These are phyloP conservation scores for Brachypteracias leptosomus DNA, from an alignment of 2,113 vertebrate genomes.

Conservation along the genomic window DNA sequence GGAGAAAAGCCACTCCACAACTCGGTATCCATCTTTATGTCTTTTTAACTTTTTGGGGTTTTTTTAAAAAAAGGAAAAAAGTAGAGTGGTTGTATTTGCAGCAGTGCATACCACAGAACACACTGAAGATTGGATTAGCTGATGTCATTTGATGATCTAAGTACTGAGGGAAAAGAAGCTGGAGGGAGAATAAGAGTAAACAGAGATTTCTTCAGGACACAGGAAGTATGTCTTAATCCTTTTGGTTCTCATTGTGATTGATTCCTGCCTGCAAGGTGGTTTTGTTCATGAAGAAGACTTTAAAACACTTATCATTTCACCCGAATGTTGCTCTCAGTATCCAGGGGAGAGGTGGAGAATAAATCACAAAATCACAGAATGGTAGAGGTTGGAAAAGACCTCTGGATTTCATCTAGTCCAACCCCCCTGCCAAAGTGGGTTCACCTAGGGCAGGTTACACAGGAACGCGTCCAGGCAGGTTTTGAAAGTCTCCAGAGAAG, in stretches of 20 bases:
- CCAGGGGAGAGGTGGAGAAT: neutral
- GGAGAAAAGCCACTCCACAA: neutral
- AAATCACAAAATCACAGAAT: too few species aligned
- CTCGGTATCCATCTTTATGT: neutral
- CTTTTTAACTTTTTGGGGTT: neutral
- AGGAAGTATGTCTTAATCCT: neutral
- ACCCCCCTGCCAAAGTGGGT: too few species aligned
- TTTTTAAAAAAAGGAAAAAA: too few species aligned
- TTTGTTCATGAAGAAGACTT: neutral
- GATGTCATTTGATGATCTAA: neutral
- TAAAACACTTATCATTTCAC: neutral
- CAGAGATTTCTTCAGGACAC: neutral
- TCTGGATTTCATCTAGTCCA: too few species aligned
- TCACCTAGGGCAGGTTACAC: too few species aligned
- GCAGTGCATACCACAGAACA: neutral
- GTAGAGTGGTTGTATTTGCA: neutral
- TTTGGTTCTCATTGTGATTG: neutral
- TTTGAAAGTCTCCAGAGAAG: too few species aligned
- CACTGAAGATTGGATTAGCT: neutral
- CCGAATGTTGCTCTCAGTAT: neutral
- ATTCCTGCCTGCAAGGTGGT: neutral
- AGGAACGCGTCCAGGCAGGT: too few species aligned
- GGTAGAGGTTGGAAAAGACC: too few species aligned
- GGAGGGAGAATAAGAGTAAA: neutral
- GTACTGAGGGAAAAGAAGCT: neutral